Conservation (phyloP, 2,888 invertebrate species). For the Lobophora halterata region DNA sequence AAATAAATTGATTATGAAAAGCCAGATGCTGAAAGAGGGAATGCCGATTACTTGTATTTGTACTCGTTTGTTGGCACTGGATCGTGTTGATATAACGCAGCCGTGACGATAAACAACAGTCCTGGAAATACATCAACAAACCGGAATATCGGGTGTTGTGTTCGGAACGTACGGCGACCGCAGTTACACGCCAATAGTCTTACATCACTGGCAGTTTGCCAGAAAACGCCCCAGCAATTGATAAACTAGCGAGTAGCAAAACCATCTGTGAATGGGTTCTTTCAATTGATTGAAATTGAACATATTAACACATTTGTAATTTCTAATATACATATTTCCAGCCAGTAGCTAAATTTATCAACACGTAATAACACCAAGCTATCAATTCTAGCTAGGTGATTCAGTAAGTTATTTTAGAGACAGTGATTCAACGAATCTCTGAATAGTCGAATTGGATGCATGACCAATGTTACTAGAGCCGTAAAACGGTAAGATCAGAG, state of each 20-base stretch:
- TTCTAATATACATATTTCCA: conserved; percentile 1
- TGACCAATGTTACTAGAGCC: neutral
- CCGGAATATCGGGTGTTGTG: conserved; percentile 27
- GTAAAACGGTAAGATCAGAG: neutral
- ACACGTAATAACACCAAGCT: neutral
- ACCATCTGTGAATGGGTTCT: conserved; percentile 40
- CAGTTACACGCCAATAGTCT: conserved; percentile 35
- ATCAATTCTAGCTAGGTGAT: neutral
- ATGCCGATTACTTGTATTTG: conserved; percentile 1
- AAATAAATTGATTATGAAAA: conserved; percentile 13
- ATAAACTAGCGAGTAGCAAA: conserved; percentile 32
- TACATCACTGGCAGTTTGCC: conserved; percentile 41
- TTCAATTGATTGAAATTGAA: conserved; percentile 18
- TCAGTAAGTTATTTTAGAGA: neutral
- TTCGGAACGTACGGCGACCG: conserved; percentile 25
- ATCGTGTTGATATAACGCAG: conserved; percentile 14
- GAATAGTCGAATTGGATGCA: neutral
- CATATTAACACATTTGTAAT: conserved; percentile 11
- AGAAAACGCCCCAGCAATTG: conserved; percentile 39
- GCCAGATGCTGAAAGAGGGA: conserved; percentile 16
- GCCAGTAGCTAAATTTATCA: conserved; percentile 7
- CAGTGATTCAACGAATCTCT: conserved; percentile 1
- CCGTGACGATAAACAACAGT: conserved; percentile 18
- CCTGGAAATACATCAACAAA: conserved; percentile 31
- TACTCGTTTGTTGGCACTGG: conserved; percentile 11